These are phyloP conservation scores for Clarias gariepinus DNA, from an alignment of 2,113 vertebrate genomes.

Conservation along the genomic window DNA sequence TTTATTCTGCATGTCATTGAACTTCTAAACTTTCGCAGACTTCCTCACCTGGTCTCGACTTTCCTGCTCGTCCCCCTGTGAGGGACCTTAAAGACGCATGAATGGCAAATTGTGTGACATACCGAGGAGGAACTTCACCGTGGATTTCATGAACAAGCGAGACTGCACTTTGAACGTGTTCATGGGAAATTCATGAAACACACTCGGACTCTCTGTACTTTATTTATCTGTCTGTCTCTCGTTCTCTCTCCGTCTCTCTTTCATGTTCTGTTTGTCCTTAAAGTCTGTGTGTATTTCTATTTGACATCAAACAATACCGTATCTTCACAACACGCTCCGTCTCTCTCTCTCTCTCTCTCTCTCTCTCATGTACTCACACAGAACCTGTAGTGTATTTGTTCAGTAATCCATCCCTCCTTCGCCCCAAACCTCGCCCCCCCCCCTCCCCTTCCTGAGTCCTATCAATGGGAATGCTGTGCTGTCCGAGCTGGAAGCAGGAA, in stretches of 20 bases:
- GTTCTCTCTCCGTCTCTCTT: slow-evolving; percentile 31
- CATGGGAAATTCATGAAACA: not conserved
- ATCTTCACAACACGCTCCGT: not conserved
- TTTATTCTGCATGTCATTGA: not conserved
- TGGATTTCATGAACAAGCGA: not conserved
- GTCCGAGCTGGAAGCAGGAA: slow-evolving; percentile 66
- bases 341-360: slow-evolving; percentile 45
- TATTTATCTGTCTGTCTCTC: slow-evolving; percentile 53
- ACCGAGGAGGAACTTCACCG: not conserved
- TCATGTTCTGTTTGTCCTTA: not conserved
- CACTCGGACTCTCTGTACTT: not conserved
- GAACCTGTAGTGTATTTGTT: slow-evolving; percentile 46
- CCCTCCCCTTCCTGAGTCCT: slow-evolving; percentile 50
- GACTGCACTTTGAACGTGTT: not conserved
- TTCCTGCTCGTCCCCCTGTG: not conserved
- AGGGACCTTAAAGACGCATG: not conserved
- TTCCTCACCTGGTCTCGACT: not conserved
- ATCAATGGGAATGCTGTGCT: slow-evolving; percentile 81
- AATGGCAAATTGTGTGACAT: too few relatives aligned
- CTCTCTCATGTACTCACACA: slow-evolving; percentile 34
- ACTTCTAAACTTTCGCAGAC: not conserved
- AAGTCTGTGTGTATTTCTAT: not conserved
- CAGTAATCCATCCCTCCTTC: slow-evolving; percentile 54
- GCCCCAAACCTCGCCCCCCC: slow-evolving; percentile 58
- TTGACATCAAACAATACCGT: not conserved